Base-by-base conservation (phyloP, 1,140 invertebrate species). In the Dinoponera quadriceps region DNA sequence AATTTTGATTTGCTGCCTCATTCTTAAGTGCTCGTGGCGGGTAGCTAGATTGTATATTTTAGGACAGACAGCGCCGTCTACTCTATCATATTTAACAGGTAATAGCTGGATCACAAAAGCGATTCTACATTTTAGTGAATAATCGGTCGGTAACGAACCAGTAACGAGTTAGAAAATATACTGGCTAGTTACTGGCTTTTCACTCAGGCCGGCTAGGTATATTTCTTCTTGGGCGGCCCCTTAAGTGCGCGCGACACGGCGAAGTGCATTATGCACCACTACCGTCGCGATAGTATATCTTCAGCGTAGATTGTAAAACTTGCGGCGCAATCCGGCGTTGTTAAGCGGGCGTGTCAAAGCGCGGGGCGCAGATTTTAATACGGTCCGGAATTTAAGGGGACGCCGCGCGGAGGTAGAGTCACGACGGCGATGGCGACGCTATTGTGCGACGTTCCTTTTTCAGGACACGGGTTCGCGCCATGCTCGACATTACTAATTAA, bases 401-500 rank as follows among this genome's bases (percentile, higher is more conserved):
- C 65, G 18, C 2, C 11, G 13, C 11, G 13, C 7, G 27, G 38
- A 25, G 22, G 44, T 69, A 20, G 71, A 71, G 7, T 48, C 44
- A 27, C 14, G n/a, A 57, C 33, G 66, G 9, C 55, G 33, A 27
- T 11, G 33, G 48, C 33, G 66, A n/a, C 55, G 33, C 14, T 38
- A 57, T 29, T 69, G 22, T 29, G 29, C 25, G 5, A 44, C 33
- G 5, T 2, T 11, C 1, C 18, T 20, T 69, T 71, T 77, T 16
- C 13, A 13, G 1, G 44, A 29, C 44, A 57, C 22, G 14, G 22
- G 16, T 57, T 57, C 20, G 11, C 38, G 38, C 22, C 11, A 25
- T 2, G n/a, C 22, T 60, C 71, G 38, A 13, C n/a, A 57, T 48
- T 20, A 27, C 65, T 69, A 80, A 71, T 80, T 80, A 69, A 80